phyloP scores from a whole-genome alignment of 2,888 invertebrate species.

The Salticus scenicus region DNA sequence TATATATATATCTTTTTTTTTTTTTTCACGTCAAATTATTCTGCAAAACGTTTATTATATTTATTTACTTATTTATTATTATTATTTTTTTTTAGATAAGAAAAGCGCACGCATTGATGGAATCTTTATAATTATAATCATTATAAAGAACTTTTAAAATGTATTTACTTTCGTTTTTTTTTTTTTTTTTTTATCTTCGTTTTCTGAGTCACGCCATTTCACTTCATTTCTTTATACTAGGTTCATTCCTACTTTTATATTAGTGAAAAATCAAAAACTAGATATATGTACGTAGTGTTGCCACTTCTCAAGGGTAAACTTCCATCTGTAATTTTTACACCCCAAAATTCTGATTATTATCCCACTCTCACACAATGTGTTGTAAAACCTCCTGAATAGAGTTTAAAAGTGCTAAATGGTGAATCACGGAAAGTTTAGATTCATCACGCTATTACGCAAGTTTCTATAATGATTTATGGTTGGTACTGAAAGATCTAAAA shows the following conservation, averaged over 20 bases:
- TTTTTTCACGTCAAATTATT: too few species aligned
- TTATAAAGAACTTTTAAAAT: too few species aligned
- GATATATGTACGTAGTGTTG: conserved; percentile 3
- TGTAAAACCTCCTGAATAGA: conserved; percentile 64
- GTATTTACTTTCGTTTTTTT: too few species aligned
- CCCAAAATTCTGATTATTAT: conserved; percentile 64
- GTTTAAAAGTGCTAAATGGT: conserved; percentile 67
- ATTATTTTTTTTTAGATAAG: too few species aligned
- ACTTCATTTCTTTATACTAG: conserved; percentile 31
- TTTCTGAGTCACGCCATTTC: conserved; percentile 39
- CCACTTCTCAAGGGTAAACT: conserved; percentile 50
- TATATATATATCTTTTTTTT: too few species aligned
- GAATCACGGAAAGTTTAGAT: conserved; percentile 4
- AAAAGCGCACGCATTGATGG: too few species aligned
- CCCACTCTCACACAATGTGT: neutral
- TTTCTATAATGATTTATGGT: neutral
- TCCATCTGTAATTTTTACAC: conserved; percentile 55
- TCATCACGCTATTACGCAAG: conserved; percentile 35
- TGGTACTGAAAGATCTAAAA: neutral
- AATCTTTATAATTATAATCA: too few species aligned
- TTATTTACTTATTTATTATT: too few species aligned
- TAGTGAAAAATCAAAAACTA: conserved; percentile 11
- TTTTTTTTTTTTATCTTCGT: too few species aligned
- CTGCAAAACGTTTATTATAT: too few species aligned
- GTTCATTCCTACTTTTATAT: conserved; percentile 16